phyloP scores from a whole-genome alignment of 37 sponge, comb jelly and placozoan species.

The Oscarella lobularis region DNA sequence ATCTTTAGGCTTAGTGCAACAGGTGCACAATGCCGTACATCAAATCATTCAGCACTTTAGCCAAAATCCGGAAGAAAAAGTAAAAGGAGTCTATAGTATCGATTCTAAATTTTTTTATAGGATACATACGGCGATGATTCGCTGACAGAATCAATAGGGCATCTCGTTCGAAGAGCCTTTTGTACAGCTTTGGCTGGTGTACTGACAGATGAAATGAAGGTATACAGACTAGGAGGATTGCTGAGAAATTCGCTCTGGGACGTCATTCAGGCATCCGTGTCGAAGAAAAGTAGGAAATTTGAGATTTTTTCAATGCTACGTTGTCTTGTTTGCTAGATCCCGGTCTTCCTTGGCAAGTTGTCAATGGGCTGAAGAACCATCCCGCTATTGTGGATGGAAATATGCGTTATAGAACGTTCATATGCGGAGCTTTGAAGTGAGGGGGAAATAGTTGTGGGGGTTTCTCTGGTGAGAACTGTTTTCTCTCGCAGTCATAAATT shows the following conservation, averaged over 20 bases:
- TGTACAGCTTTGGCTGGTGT: constrained; percentile 44
- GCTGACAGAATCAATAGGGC: constrained; percentile 24
- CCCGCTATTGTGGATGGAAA: constrained; percentile 30
- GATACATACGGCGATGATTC: constrained; percentile 12
- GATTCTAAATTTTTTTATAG: constrained; percentile 6
- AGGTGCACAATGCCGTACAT: not conserved
- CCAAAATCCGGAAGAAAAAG: not conserved
- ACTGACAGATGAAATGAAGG: constrained; percentile 48
- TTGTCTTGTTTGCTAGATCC: not conserved
- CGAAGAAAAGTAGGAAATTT: constrained; percentile 46
- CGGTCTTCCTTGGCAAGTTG: constrained; percentile 1
- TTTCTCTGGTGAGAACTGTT: no score
- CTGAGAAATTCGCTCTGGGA: constrained; percentile 50
- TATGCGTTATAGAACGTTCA: constrained; percentile 50
- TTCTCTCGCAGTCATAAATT: not conserved
- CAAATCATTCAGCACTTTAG: constrained; percentile 1
- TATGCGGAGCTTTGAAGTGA: constrained; percentile 23
- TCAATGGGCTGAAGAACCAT: constrained; percentile 13
- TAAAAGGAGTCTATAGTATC: no score
- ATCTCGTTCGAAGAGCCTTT: constrained; percentile 37
- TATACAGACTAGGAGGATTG: constrained; percentile 43
- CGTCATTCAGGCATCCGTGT: constrained; percentile 30
- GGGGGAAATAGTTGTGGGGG: no score
- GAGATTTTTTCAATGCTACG: no score
- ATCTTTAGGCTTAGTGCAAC: not conserved